Conservation (phyloP, 2,113 vertebrate species). For the Protobothrops mucrosquamatus region DNA sequence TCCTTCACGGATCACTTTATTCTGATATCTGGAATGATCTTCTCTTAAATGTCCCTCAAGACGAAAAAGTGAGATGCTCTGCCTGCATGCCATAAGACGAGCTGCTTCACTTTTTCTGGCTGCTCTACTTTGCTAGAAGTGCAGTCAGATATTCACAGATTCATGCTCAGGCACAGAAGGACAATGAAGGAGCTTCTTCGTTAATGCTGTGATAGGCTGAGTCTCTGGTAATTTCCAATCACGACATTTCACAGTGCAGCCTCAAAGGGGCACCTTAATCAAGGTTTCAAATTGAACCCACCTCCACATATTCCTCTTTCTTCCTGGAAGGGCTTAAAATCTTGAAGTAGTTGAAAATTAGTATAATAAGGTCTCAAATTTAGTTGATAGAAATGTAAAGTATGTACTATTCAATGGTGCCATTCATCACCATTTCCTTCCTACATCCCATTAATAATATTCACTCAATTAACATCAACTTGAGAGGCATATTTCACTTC, state of each 20-base stretch:
- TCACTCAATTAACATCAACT: slow-evolving; percentile 9
- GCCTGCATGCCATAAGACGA: not conserved
- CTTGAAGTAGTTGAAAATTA: not conserved
- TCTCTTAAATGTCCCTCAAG: not conserved
- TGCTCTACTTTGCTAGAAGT: not conserved
- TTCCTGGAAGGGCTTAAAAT: not conserved
- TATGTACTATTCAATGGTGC: not conserved
- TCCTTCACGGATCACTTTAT: not conserved
- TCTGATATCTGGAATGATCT: not conserved
- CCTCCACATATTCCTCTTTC: not conserved
- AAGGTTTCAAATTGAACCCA: not conserved
- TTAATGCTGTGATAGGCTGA: not conserved
- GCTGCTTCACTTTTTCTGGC: not conserved
- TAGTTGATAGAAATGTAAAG: not conserved
- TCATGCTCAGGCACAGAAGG: not conserved
- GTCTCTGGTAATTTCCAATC: not conserved
- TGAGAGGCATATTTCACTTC: not conserved
- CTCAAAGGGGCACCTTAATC: not conserved
- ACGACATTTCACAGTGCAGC: not conserved
- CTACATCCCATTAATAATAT: not conserved
- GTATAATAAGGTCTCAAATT: slow-evolving; percentile 5
- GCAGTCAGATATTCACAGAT: not conserved
- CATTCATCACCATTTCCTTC: not conserved
- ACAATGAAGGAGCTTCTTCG: not conserved
- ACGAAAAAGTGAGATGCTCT: not conserved